These are phyloP conservation scores for Ectemnius lituratus DNA, from an alignment of 2,888 invertebrate genomes.

Conservation along the genomic window DNA sequence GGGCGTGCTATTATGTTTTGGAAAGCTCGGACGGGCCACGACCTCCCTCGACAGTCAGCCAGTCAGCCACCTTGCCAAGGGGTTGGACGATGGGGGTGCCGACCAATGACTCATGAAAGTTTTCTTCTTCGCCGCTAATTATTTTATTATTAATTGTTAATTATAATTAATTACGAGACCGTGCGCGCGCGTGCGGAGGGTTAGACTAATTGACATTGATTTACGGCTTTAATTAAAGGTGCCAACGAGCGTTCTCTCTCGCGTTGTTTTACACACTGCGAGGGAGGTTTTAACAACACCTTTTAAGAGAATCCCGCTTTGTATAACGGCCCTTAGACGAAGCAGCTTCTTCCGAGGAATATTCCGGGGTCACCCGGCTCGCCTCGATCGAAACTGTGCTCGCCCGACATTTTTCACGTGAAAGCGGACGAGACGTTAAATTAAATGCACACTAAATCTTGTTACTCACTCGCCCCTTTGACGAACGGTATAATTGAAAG, in stretches of 20 bases:
- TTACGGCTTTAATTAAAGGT: conserved; percentile 77
- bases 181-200: conserved; percentile 29
- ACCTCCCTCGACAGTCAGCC: conserved; percentile 1
- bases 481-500: conserved; percentile 9
- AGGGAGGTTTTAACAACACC: conserved; percentile 72
- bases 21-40: conserved; percentile 13
- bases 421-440: conserved; percentile 36
- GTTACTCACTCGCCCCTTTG: conserved; percentile 1
- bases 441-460: conserved; percentile 30
- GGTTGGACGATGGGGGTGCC: background rate
- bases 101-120: conserved; percentile 49
- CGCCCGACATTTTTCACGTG: conserved; percentile 50
- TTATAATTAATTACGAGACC: conserved; percentile 72
- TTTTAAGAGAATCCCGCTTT: conserved; percentile 66
- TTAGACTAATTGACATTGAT: conserved; percentile 76
- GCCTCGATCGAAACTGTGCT: conserved; percentile 39
- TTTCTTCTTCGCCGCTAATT: conserved; percentile 54
- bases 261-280: conserved; percentile 65
- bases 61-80: background rate
- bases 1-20: conserved; percentile 44
- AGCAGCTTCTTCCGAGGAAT: conserved; percentile 35
- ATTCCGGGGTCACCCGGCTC: conserved; percentile 33
- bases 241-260: conserved; percentile 53
- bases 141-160: conserved; percentile 75
- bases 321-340: conserved; percentile 59